A percentile compares a stretch with the other conserved stretches of the same genome.
phyloP scores from a whole-genome alignment of 2,113 vertebrate genomes.

The Fregata magnificens region DNA sequence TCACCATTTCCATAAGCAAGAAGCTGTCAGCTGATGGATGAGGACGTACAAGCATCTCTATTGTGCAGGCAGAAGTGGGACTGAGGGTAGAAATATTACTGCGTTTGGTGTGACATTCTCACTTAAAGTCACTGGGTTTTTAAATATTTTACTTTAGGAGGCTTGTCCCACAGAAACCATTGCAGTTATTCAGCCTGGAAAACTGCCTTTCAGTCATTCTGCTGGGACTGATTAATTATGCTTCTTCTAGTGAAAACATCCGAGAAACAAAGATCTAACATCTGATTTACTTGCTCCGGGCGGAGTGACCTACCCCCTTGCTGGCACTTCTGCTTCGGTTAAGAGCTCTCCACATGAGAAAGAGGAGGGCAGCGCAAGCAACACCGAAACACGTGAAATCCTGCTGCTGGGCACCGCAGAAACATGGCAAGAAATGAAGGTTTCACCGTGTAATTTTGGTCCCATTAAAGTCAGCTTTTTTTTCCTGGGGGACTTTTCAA shows the following conservation, averaged over 20 bases:
- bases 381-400: not conserved
- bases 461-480: not conserved
- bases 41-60: not conserved
- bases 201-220: not conserved
- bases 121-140: not conserved
- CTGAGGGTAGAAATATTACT: not conserved
- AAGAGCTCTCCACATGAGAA: not conserved
- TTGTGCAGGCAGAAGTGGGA: not conserved
- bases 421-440: not conserved
- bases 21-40: conserved; percentile 33
- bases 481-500: not conserved
- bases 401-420: not conserved
- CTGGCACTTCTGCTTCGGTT: not conserved
- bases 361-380: not conserved
- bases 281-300: not conserved
- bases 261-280: not conserved
- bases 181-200: not conserved
- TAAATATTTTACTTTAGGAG: not conserved
- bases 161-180: not conserved
- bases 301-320: not conserved
- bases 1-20: not conserved
- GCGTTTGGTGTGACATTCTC: not conserved
- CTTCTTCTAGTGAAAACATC: not conserved
- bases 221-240: not conserved
- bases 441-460: not conserved